Conservation (phyloP, 1,140 invertebrate species). For the Diprion similis region DNA sequence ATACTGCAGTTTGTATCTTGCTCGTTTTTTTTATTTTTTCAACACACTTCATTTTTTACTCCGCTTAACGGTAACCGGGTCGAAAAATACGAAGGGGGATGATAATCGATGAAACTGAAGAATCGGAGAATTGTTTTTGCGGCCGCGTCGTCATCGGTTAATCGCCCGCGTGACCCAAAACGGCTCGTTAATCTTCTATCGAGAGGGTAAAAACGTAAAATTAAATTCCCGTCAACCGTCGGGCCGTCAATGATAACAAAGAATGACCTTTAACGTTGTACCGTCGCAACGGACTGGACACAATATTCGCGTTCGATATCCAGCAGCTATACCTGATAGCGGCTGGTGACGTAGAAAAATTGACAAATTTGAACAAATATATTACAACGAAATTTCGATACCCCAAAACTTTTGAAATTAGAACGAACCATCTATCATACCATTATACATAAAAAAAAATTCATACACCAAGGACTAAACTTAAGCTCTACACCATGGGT, state of each 20-base stretch:
- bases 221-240: conserved; percentile 3
- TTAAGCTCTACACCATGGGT: no score
- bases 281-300: no score
- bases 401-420: no score
- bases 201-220: neutral
- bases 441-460: no score
- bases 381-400: no score
- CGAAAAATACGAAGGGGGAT: no score
- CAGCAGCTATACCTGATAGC: neutral
- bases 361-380: neutral
- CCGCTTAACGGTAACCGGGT: no score
- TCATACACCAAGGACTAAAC: no score
- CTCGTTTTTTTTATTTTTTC: neutral
- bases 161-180: neutral
- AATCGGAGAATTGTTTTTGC: neutral
- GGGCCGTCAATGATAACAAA: neutral
- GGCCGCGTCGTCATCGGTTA: neutral
- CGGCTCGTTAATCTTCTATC: neutral
- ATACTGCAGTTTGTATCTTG: no score
- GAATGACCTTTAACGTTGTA: neutral
- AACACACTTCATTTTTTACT: neutral
- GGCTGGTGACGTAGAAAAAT: neutral
- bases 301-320: no score
- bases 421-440: no score
- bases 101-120: neutral